These are phyloP conservation scores for Xiphias gladius DNA, from an alignment of 2,113 vertebrate species.

Conservation along the genomic window DNA sequence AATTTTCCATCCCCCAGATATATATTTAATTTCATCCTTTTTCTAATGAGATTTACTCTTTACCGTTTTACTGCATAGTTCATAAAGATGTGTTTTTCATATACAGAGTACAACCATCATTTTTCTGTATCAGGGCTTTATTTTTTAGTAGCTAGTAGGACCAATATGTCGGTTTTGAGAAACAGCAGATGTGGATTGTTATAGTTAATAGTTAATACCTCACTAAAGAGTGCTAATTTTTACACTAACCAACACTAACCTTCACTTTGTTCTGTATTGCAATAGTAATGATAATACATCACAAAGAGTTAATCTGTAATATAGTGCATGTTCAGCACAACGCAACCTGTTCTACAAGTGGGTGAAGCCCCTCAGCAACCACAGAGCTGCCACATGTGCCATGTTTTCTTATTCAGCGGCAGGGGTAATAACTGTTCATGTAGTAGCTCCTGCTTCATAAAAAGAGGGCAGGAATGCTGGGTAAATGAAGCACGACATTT, in stretches of 20 bases:
- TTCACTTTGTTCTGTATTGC: no score
- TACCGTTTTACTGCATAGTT: not conserved
- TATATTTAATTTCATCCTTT: not conserved
- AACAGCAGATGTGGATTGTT: not conserved
- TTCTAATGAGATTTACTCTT: not conserved
- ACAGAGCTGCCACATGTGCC: not conserved
- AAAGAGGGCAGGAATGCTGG: not conserved
- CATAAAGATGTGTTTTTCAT: not conserved
- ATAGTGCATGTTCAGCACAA: not conserved
- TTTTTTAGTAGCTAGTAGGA: no score
- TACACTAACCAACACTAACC: no score
- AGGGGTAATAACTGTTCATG: not conserved
- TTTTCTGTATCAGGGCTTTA: not conserved
- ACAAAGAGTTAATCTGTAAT: not conserved
- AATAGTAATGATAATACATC: not conserved
- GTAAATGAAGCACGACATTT: not conserved
- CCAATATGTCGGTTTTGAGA: not conserved
- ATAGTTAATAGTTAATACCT: no score
- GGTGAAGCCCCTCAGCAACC: not conserved
- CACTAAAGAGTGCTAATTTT: no score
- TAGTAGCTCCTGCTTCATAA: not conserved
- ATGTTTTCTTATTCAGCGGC: no score
- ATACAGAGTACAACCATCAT: not conserved
- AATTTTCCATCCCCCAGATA: not conserved
- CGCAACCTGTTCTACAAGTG: not conserved